These are phyloP conservation scores for Rhingia campestris DNA, from an alignment of 2,888 invertebrate species.

Conservation along the genomic window DNA sequence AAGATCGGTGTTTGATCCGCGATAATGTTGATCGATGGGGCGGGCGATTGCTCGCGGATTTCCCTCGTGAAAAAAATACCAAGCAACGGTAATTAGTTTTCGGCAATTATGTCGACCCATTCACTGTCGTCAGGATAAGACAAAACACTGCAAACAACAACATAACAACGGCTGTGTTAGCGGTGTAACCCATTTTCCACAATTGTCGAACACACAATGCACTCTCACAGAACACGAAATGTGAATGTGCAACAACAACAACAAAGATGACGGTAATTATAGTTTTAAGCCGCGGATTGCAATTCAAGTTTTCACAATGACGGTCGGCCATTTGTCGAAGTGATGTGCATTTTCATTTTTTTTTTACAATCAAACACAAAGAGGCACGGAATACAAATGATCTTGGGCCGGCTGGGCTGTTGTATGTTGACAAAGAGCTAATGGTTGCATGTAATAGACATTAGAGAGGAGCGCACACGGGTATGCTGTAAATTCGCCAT, in stretches of 20 bases:
- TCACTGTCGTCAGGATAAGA: slow-evolving; percentile 5
- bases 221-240: slow-evolving; percentile 19
- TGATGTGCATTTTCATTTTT: slow-evolving; percentile 33
- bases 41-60: slow-evolving; percentile 14
- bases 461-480: slow-evolving; percentile 27
- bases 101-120: slow-evolving; percentile 62
- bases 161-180: slow-evolving; percentile 13
- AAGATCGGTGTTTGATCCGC: slow-evolving; percentile 42
- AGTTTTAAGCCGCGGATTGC: slow-evolving; percentile 57
- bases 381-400: slow-evolving; percentile 54
- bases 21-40: slow-evolving; percentile 55
- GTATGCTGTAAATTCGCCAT: slow-evolving; percentile 2
- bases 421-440: slow-evolving; percentile 59
- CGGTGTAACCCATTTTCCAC: slow-evolving; percentile 62
- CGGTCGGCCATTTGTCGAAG: slow-evolving; percentile 56
- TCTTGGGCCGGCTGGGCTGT: slow-evolving; percentile 38
- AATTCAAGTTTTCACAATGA: slow-evolving; percentile 65
- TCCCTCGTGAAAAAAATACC: slow-evolving; percentile 24
- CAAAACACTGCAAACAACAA: slow-evolving; percentile 2
- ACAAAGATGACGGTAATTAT: slow-evolving; percentile 63
- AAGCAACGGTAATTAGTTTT: slow-evolving; percentile 52
- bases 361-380: slow-evolving; percentile 41
- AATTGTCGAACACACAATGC: slow-evolving; percentile 67
- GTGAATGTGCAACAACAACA: neutral
- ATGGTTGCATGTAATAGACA: slow-evolving; percentile 33